Base-by-base conservation (phyloP, 2,888 invertebrate genomes). In the Apamea sordens region DNA sequence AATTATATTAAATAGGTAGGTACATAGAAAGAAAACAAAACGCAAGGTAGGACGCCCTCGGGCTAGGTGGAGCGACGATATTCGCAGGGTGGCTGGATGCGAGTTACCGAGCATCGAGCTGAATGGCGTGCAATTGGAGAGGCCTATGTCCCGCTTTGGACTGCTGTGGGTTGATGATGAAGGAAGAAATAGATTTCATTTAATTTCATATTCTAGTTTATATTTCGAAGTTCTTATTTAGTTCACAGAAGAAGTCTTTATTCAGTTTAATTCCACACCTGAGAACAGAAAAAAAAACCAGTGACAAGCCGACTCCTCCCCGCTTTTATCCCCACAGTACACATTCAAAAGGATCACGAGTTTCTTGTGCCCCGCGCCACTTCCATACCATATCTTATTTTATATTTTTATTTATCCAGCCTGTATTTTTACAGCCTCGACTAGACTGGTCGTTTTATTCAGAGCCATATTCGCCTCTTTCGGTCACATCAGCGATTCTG, bases 331-430 rank as follows among this genome's bases (percentile, higher is more conserved):
- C 88, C 88, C 91, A 92, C 93, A 94, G 94, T 94, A 91, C 94
- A 95, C 95, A 96, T 95, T 95, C 95, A 95, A 95, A 95, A 95
- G 95, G 95, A 95, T 94, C 95, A 94, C 94, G 94, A 95, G 95
- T 93, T 95, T 95, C 95, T 95, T 95, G 94, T 94, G 94, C 93
- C 95, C 95, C 94, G 94, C 94, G 95, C 96, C 96, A 96, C 96
- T 96, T 96, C 95, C 95, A 95, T 95, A 95, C 94, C 95, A 95
- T 96, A 95, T 96, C 95, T 96, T 95, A 95, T 96, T 95, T 95
- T 95, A 96, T 96, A 95, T 95, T 96, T 95, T 96, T 96, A 96
- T 96, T 96, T 96, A 94, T 95, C 93, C 93, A 89, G 92, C 91
- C 92, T 91, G 94, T 96, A 95, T 96, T 96, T 96, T 96, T 95